These are phyloP conservation scores for Polietes domitor DNA, from an alignment of 2,888 invertebrate species.

Conservation along the genomic window DNA sequence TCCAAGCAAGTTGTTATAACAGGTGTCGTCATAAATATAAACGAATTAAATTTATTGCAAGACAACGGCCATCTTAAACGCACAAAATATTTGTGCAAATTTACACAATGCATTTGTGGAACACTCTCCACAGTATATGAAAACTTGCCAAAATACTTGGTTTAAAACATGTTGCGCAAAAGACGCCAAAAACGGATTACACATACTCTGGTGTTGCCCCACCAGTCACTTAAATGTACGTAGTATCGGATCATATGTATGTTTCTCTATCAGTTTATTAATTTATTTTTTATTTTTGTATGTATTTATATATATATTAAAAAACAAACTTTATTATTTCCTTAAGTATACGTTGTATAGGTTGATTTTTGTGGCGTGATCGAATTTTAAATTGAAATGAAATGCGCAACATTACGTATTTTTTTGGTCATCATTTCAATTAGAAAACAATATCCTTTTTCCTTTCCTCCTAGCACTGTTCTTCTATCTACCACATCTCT, in stretches of 20 bases:
- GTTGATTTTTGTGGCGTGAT: constrained; percentile 26
- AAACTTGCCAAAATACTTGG: no score
- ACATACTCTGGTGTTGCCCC: no score
- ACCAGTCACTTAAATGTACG: constrained; percentile 13
- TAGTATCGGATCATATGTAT: background rate
- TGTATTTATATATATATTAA: background rate
- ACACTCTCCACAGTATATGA: no score
- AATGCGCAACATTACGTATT: background rate
- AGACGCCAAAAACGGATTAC: no score
- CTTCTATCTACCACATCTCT: background rate
- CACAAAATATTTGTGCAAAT: no score
- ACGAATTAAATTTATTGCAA: no score
- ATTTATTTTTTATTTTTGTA: background rate
- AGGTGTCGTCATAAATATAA: no score
- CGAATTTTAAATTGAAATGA: constrained; percentile 29
- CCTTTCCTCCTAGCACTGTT: background rate
- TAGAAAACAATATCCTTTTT: background rate
- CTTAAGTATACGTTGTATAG: constrained; percentile 8
- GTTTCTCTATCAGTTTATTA: background rate
- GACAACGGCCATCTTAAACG: no score
- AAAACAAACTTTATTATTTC: constrained; percentile 12
- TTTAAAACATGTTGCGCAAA: no score
- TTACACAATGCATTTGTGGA: no score
- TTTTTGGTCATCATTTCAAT: background rate
- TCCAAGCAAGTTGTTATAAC: no score